These are phyloP conservation scores for Sorex araneus DNA, from an alignment of 2,113 vertebrate genomes.

Conservation along the genomic window DNA sequence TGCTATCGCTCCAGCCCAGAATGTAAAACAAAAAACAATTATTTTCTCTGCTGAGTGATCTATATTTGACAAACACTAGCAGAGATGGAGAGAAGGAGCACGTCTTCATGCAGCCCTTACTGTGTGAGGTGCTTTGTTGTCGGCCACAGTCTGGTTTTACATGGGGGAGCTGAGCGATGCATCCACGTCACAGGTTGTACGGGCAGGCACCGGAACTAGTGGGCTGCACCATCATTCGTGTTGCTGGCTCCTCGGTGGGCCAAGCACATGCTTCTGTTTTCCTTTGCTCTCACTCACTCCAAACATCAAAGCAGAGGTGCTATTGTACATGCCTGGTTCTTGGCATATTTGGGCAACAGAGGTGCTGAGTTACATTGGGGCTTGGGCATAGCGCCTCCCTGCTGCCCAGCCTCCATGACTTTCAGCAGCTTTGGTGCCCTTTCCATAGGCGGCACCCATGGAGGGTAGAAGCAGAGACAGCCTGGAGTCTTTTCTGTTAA, in stretches of 20 bases:
- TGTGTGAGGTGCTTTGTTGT: neutral
- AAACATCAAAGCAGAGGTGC: neutral
- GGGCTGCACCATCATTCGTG: neutral
- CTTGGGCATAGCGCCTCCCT: neutral
- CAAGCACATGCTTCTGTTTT: neutral
- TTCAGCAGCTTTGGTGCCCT: neutral
- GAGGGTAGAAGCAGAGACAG: neutral
- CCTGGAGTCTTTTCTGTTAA: neutral
- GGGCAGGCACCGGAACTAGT: too few species aligned
- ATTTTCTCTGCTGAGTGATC: neutral
- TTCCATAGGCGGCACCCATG: neutral
- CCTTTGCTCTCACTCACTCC: neutral
- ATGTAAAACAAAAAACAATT: neutral
- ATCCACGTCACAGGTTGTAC: too few species aligned
- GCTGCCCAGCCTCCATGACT: too few species aligned
- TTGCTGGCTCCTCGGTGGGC: neutral
- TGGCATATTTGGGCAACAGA: neutral
- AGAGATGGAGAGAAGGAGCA: neutral
- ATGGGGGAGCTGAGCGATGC: too few species aligned
- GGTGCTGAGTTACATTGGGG: neutral
- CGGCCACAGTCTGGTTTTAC: neutral
- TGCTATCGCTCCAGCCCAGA: too few species aligned
- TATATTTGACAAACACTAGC: neutral
- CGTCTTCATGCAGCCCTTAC: neutral
- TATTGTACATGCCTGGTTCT: neutral